Evolutionary conservation across 2,888 invertebrate species (phyloP).

Genomic region (Pyrocoelia pectoralis): DNA sequence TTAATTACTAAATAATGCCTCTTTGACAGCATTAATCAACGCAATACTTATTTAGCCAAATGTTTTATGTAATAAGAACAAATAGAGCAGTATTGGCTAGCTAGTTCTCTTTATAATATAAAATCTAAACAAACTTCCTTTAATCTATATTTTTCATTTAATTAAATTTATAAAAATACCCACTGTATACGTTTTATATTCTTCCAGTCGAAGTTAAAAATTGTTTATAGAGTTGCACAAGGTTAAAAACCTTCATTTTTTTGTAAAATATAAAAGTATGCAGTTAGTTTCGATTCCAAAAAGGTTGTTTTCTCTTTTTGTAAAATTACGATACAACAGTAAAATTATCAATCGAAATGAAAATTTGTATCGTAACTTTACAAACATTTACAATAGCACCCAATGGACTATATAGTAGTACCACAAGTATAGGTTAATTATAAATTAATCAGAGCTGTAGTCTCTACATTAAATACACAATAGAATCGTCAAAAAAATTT

Average conservation of each 20-base stretch:
- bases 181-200: conserved; percentile 5
- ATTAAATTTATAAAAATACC: conserved; percentile 11
- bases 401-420: conserved; percentile 2
- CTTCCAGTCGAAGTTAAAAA: neutral
- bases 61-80: neutral
- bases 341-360: too few species aligned
- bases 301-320: neutral
- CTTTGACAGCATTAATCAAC: neutral
- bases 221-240: neutral
- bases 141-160: neutral
- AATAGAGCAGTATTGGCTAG: conserved; percentile 2
- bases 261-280: neutral
- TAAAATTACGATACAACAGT: neutral
- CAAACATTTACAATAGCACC: neutral
- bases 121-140: conserved; percentile 8
- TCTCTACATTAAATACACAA: neutral
- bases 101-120: conserved; percentile 10
- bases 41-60: neutral
- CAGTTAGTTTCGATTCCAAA: neutral
- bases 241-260: neutral
- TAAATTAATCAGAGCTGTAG: neutral
- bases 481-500: conserved; percentile 11
- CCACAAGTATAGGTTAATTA: neutral
- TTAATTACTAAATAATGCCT: conserved; percentile 10
- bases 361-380: neutral